Evolutionary conservation across 2,113 vertebrate genomes (phyloP), one percentile per base, ranked within the genome.

Genomic region (Cyanistes caeruleus): DNA sequence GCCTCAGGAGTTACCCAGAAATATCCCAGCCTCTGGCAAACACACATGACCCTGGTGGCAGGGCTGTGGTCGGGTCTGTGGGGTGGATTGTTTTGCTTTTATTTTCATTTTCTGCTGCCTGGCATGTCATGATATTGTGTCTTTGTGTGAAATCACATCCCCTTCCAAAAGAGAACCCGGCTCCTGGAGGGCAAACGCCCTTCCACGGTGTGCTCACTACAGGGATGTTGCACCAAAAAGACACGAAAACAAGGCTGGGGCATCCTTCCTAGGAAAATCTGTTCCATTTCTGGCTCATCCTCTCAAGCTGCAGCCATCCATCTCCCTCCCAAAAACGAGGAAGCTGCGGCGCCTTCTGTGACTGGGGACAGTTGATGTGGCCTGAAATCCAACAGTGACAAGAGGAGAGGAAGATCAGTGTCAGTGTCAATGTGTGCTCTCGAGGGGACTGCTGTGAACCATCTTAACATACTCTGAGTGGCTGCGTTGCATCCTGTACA

Each of bases 361-460:
- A 14, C 44, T 63, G 84, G 65, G 83, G 78, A 89, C 52, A n/a
- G n/a, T 62, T 35, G 79, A 25, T 16, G 73, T 73, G 83, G 86
- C 88, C 94, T 90, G 87, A 93, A 89, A 84, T 64, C 73, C 77
- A 77, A 81, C 84, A 78, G 4, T 20, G 80, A 35, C 84, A 25
- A 80, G 64, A 79, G 62, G 72, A 90, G 58, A 84, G 73, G 77
- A 93, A 91, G 83, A 95, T 58, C 60, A 81, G 23, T 79, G 82
- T 39, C 73, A 30, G 62, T 46, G 65, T 15, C 79, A 43, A 11
- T 48, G 55, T 84, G 35, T 59, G 41, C 80, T 69, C 9, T 76
- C 62, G n/a, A 94, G 97, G 25, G 86, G 43, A 94, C 95, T 93
- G 91, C 95, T 97, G 82, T 70, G 83, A 94, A 69, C 88, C 94